Evolutionary conservation across 2,797 vertebrate species (phyloP).

Genomic region (Acrossocheilus wenchowensis): DNA sequence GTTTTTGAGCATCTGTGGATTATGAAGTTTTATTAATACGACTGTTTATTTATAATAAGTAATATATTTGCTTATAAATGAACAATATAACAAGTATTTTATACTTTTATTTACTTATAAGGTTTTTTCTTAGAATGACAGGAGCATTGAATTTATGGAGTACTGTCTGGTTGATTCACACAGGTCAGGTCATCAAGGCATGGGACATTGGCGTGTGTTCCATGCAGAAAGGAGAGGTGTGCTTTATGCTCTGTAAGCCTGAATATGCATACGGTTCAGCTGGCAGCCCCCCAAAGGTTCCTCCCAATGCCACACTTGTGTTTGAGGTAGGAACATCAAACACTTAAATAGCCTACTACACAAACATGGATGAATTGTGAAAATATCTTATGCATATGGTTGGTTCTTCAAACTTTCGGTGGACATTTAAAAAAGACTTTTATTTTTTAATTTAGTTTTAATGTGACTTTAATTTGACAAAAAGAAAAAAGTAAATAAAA

Average conservation of each 20-base stretch:
- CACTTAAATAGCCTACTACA: neutral
- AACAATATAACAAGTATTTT: neutral
- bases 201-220: slow-evolving; percentile 92
- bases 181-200: slow-evolving; percentile 94
- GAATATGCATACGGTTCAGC: slow-evolving; percentile 90
- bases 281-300: slow-evolving; percentile 91
- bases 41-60: neutral
- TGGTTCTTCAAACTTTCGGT: neutral
- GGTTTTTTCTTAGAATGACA: neutral
- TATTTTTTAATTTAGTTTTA: neutral
- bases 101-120: neutral
- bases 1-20: neutral
- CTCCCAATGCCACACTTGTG: slow-evolving; percentile 87
- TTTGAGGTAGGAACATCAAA: slow-evolving; percentile 84
- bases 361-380: slow-evolving; percentile 5
- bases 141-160: neutral
- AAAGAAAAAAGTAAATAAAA: neutral
- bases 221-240: slow-evolving; percentile 93
- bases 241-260: slow-evolving; percentile 87
- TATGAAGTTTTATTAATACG: neutral
- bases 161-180: slow-evolving; percentile 54
- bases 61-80: neutral
- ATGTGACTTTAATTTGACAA: neutral
- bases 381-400: slow-evolving; percentile 1
- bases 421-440: neutral